These are phyloP conservation scores for Diloba caeruleocephala DNA, from an alignment of 2,888 invertebrate species.

Conservation along the genomic window DNA sequence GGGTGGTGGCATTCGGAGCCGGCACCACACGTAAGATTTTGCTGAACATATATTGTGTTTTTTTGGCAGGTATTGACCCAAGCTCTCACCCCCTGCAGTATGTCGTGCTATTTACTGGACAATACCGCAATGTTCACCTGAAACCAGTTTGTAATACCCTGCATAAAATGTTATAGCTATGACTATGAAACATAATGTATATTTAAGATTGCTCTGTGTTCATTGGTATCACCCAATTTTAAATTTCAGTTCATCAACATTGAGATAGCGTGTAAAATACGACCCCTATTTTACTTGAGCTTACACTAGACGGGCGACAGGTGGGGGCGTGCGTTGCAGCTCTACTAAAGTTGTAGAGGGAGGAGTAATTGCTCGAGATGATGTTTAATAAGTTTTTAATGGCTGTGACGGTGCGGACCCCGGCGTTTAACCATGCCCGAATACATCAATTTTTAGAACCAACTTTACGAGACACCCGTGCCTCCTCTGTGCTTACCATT, in stretches of 20 bases:
- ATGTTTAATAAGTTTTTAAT: conserved; percentile 92
- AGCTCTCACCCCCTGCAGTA: too few relatives aligned
- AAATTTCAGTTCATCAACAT: conserved; percentile 5
- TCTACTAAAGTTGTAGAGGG: conserved; percentile 60
- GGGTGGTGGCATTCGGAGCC: too few relatives aligned
- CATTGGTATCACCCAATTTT: not conserved
- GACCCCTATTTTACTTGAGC: conserved; percentile 32
- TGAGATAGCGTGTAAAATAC: conserved; percentile 26
- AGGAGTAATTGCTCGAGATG: conserved; percentile 90
- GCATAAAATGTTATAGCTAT: too few relatives aligned
- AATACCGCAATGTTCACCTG: too few relatives aligned
- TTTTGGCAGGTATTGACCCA: too few relatives aligned
- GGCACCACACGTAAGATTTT: too few relatives aligned
- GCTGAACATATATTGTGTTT: too few relatives aligned
- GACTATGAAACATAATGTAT: too few relatives aligned
- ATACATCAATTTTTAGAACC: conserved; percentile 69
- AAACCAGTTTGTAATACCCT: too few relatives aligned
- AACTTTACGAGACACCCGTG: conserved; percentile 53
- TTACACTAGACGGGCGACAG: conserved; percentile 42
- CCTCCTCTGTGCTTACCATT: conserved; percentile 24
- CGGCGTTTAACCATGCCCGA: conserved; percentile 77
- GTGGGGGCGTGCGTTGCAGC: conserved; percentile 47
- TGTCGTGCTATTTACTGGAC: too few relatives aligned
- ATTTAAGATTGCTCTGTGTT: not conserved
- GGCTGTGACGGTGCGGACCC: conserved; percentile 83